Conservation (phyloP, 2,888 invertebrate species). For the Gymnoscelis rufifasciata region DNA sequence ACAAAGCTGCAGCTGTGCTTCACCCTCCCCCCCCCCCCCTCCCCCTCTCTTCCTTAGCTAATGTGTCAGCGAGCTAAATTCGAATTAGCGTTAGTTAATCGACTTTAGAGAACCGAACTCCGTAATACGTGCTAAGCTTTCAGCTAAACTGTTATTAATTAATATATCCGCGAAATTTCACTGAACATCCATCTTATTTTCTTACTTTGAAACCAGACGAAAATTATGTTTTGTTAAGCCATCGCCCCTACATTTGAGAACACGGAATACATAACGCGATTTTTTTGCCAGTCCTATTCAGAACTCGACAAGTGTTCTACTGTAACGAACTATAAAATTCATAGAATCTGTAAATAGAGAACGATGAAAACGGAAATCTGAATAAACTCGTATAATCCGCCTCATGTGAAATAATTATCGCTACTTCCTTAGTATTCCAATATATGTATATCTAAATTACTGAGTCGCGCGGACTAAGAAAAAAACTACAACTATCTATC, state of each 20-base stretch:
- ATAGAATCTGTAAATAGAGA: background rate
- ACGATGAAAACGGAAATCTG: background rate
- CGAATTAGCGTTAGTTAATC: constrained; percentile 46
- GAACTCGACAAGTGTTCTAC: too few relatives aligned
- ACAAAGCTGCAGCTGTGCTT: constrained; percentile 26
- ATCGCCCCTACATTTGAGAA: too few relatives aligned
- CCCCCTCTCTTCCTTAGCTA: constrained; percentile 32
- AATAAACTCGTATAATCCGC: too few relatives aligned
- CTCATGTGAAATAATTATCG: constrained; percentile 14
- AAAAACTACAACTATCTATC: constrained; percentile 27
- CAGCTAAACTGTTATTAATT: constrained; percentile 42
- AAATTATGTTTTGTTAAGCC: too few relatives aligned
- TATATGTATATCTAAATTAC: constrained; percentile 28
- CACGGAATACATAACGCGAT: too few relatives aligned
- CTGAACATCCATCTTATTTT: too few relatives aligned
- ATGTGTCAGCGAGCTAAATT: constrained; percentile 46
- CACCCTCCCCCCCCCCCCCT: too few relatives aligned
- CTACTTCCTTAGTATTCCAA: constrained; percentile 21
- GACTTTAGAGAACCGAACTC: constrained; percentile 39
- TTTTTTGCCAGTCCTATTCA: too few relatives aligned
- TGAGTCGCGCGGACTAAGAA: constrained; percentile 25
- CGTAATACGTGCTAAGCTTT: constrained; percentile 39
- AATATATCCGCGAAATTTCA: constrained; percentile 20
- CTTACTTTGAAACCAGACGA: too few relatives aligned
- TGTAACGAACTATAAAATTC: background rate